Percentiles rank a stretch among this genome's conserved stretches.
Evolutionary conservation across 2,888 invertebrate genomes (phyloP).

Genomic region (Micropterix aruncella): DNA sequence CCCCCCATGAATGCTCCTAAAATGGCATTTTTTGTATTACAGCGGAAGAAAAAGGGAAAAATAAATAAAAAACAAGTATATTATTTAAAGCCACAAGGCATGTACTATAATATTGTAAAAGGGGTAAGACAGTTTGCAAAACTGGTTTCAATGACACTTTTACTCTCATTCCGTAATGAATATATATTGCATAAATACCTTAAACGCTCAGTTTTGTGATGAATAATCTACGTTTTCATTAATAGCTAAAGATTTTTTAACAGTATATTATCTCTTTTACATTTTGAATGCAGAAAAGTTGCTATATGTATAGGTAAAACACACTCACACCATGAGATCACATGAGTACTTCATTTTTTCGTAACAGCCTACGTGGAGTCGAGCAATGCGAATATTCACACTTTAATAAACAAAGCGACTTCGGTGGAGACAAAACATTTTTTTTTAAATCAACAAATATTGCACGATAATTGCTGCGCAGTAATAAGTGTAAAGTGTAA

Average conservation of each 20-base stretch:
- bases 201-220: neutral
- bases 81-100: neutral
- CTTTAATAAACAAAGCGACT: too few relatives aligned
- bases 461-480: slow-evolving; percentile 9
- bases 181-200: slow-evolving; percentile 11
- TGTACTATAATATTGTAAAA: neutral
- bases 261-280: slow-evolving; percentile 11
- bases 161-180: slow-evolving; percentile 1
- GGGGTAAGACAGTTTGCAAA: slow-evolving; percentile 5
- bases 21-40: too few relatives aligned
- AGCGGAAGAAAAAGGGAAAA: too few relatives aligned
- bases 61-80: neutral
- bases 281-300: slow-evolving; percentile 12
- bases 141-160: slow-evolving; percentile 5
- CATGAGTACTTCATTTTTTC: slow-evolving; percentile 25
- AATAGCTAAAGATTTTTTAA: slow-evolving; percentile 6
- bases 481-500: slow-evolving; percentile 3
- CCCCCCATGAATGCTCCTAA: too few relatives aligned
- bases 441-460: slow-evolving; percentile 13
- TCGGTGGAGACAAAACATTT: slow-evolving; percentile 7
- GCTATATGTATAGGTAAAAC: neutral
- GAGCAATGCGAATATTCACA: slow-evolving; percentile 4
- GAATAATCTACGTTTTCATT: neutral
- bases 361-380: slow-evolving; percentile 10
- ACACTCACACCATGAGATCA: slow-evolving; percentile 40